Evolutionary conservation across 2,113 vertebrate genomes (phyloP).

Genomic region (Colius striatus): DNA sequence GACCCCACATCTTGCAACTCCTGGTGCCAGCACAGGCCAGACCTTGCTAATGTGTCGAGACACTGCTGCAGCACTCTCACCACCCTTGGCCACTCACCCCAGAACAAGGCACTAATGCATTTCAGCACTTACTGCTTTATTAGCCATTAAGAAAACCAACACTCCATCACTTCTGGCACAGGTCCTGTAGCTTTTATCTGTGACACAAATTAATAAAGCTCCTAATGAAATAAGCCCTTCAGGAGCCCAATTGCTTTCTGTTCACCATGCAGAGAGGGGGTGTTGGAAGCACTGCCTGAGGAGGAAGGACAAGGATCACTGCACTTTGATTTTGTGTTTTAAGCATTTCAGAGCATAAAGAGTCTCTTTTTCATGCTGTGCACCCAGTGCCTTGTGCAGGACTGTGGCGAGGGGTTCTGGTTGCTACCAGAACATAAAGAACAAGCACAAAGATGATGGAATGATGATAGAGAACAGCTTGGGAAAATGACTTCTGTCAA

Average conservation of each 20-base stretch:
- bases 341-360: background rate
- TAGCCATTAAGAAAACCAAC: background rate
- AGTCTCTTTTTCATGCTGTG: background rate
- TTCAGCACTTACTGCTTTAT: accelerated
- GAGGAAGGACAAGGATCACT: accelerated
- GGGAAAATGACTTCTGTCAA: background rate
- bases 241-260: background rate
- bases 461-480: background rate
- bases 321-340: background rate
- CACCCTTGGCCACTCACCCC: background rate
- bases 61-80: background rate
- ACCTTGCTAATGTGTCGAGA: background rate
- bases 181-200: accelerated
- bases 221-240: background rate
- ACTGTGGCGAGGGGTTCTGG: background rate
- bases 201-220: background rate
- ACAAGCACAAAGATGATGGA: background rate
- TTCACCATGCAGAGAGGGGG: accelerated
- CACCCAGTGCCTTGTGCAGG: accelerated
- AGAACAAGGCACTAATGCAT: accelerated
- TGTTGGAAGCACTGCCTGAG: accelerated
- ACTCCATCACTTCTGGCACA: background rate
- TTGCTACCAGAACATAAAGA: background rate
- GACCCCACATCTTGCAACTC: background rate
- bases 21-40: background rate